Conservation (phyloP, 1,140 invertebrate genomes). For the Brachionus sp. region DNA sequence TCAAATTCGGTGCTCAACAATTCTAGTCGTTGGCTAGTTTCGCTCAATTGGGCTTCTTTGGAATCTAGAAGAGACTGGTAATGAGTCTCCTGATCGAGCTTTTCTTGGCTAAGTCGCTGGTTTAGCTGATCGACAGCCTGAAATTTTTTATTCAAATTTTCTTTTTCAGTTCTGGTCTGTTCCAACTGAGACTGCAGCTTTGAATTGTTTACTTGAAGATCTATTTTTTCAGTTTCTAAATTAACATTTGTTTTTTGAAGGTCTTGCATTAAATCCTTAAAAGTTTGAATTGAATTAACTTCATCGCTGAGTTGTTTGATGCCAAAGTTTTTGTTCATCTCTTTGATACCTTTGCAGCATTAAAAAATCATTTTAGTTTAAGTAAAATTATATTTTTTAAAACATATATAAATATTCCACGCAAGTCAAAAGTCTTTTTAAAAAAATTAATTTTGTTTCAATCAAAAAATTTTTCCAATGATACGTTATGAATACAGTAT, state of each 20-base stretch:
- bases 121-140: neutral
- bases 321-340: slow-evolving; percentile 46
- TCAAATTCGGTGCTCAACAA: neutral
- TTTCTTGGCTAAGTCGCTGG: neutral
- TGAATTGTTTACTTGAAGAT: neutral
- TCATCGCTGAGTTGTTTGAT: slow-evolving; percentile 34
- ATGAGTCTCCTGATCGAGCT: neutral
- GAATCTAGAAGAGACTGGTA: neutral
- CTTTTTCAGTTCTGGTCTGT: slow-evolving; percentile 28
- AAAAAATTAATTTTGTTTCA: too few relatives aligned
- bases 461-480: too few relatives aligned
- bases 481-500: too few relatives aligned
- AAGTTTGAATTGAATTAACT: slow-evolving; percentile 21
- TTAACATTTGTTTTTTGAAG: slow-evolving; percentile 39
- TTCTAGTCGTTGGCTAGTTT: neutral
- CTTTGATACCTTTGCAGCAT: slow-evolving; percentile 9
- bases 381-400: too few relatives aligned
- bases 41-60: neutral
- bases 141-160: slow-evolving; percentile 45
- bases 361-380: too few relatives aligned
- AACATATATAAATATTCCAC: too few relatives aligned
- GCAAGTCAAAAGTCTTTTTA: too few relatives aligned
- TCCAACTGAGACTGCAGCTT: slow-evolving; percentile 9
- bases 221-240: slow-evolving; percentile 41
- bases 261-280: slow-evolving; percentile 43